Percentiles rank a stretch among this genome's conserved stretches.
phyloP scores from a whole-genome alignment of 2,888 invertebrate genomes.

The Drosophila kuntzei region DNA sequence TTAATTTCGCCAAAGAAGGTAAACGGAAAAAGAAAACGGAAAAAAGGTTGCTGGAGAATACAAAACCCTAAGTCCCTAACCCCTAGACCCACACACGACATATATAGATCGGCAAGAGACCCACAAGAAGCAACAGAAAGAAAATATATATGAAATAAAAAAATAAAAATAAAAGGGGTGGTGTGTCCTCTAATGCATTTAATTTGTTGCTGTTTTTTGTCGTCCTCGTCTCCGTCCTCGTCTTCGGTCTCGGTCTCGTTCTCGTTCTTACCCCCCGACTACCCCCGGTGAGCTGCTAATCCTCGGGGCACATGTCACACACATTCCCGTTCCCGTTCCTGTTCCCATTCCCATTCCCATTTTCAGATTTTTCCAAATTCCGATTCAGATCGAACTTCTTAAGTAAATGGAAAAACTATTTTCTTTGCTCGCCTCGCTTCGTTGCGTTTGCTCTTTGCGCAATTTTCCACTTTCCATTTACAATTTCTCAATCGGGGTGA shows the following conservation, averaged over 20 bases:
- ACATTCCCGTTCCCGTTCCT: constrained; percentile 9
- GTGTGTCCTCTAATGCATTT: constrained; percentile 69
- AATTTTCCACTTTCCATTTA: constrained; percentile 54
- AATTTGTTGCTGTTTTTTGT: constrained; percentile 74
- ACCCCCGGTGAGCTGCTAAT: constrained; percentile 60
- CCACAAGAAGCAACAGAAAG: constrained; percentile 33
- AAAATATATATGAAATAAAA: constrained; percentile 15
- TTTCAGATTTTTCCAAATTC: constrained; percentile 7
- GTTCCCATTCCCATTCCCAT: neutral
- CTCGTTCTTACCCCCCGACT: constrained; percentile 20
- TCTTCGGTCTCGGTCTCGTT: constrained; percentile 4
- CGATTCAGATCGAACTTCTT: constrained; percentile 30
- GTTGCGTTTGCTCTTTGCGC: constrained; percentile 44
- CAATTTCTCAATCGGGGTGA: constrained; percentile 66
- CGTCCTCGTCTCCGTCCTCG: neutral
- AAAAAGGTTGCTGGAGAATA: constrained; percentile 10
- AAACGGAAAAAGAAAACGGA: constrained; percentile 5
- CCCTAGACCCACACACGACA: constrained; percentile 42
- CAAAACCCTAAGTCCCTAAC: constrained; percentile 48
- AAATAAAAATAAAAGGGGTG: constrained; percentile 62
- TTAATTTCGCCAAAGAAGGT: constrained; percentile 69
- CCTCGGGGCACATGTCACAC: constrained; percentile 70
- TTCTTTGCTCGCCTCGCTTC: constrained; percentile 65
- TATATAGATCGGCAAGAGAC: constrained; percentile 30
- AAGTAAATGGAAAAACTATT: constrained; percentile 55